Evolutionary conservation across 2,113 vertebrate genomes (phyloP).

Genomic region (Upupa epops): DNA sequence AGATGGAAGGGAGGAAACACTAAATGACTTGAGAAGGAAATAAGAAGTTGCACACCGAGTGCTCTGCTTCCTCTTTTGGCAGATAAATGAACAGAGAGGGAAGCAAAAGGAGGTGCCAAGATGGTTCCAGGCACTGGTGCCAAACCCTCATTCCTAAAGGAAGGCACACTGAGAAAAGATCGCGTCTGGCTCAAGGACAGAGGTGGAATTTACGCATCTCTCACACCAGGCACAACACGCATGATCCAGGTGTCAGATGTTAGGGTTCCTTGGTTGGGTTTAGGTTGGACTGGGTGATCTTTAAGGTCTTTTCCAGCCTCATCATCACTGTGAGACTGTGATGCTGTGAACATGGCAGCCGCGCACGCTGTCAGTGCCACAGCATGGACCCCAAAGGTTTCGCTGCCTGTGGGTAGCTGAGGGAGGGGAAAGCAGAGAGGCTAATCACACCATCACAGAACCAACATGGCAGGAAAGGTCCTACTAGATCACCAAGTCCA

Average conservation of each 20-base stretch:
- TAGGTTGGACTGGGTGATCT: too few species aligned
- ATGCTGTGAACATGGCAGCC: not conserved
- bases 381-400: not conserved
- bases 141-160: not conserved
- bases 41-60: not conserved
- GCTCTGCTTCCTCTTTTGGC: not conserved
- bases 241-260: too few species aligned
- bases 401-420: too few species aligned
- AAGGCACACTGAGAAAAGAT: not conserved
- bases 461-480: too few species aligned
- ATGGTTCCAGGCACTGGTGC: not conserved
- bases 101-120: not conserved
- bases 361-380: not conserved
- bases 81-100: not conserved
- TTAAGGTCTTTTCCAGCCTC: too few species aligned
- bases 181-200: not conserved
- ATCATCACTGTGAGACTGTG: too few species aligned
- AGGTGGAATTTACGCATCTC: not conserved
- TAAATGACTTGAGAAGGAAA: conserved; percentile 47
- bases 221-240: not conserved
- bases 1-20: conserved; percentile 20
- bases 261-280: too few species aligned
- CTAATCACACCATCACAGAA: too few species aligned
- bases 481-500: too few species aligned
- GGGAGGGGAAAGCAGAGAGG: not conserved